These are phyloP conservation scores for Hoplodrina blanda DNA, from an alignment of 2,888 invertebrate genomes.

Conservation along the genomic window DNA sequence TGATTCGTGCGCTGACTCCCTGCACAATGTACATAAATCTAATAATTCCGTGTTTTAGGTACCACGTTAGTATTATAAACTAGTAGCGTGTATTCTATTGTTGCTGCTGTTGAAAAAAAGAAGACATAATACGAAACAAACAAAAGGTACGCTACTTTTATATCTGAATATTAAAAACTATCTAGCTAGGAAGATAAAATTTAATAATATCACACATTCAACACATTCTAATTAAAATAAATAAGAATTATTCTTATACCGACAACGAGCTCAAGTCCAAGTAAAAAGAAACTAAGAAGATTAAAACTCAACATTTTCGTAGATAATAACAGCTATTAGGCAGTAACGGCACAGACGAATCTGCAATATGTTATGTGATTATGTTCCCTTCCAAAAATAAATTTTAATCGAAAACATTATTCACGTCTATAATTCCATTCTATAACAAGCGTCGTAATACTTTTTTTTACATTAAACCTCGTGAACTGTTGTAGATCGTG, in stretches of 20 bases:
- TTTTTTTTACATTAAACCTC: slow-evolving; percentile 63
- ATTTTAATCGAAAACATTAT: slow-evolving; percentile 50
- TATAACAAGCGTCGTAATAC: slow-evolving; percentile 46
- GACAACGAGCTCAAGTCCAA: slow-evolving; percentile 25
- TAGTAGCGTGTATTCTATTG: slow-evolving; percentile 23
- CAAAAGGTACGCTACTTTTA: neutral
- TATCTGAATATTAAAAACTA: slow-evolving; percentile 10
- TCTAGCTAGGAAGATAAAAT: neutral
- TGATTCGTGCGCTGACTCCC: slow-evolving; percentile 55
- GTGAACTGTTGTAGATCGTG: slow-evolving; percentile 54
- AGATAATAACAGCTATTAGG: slow-evolving; percentile 50
- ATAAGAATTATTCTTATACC: slow-evolving; percentile 20
- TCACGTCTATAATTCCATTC: slow-evolving; percentile 47
- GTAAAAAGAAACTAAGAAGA: slow-evolving; percentile 22
- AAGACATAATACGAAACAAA: slow-evolving; percentile 1
- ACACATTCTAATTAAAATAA: slow-evolving; percentile 26
- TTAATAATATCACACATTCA: neutral
- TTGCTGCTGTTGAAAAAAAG: slow-evolving; percentile 32
- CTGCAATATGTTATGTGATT: slow-evolving; percentile 47
- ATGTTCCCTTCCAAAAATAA: slow-evolving; percentile 36
- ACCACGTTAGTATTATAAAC: slow-evolving; percentile 28
- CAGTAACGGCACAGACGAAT: slow-evolving; percentile 42
- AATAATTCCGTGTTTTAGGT: slow-evolving; percentile 53
- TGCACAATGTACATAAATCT: slow-evolving; percentile 47
- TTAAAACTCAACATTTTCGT: slow-evolving; percentile 33